A percentile compares a stretch with the other conserved stretches of the same genome.
Conservation (phyloP, 2,797 vertebrate species). For the Valencia hispanica region DNA sequence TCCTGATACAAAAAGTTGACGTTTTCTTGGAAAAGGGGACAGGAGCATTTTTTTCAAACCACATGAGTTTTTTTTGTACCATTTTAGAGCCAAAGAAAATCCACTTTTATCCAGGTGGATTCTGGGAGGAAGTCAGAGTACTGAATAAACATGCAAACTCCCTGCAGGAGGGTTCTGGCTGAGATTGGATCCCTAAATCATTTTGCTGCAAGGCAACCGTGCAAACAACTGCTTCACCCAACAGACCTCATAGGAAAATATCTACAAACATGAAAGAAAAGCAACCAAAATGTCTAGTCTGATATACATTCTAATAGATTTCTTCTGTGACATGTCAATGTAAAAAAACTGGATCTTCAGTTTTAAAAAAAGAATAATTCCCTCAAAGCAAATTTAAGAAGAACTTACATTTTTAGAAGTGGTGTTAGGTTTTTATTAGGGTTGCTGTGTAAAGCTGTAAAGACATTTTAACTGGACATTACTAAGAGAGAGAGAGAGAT, state of each 20-base stretch:
- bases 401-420: too few species aligned
- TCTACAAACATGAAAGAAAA: neutral
- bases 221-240: neutral
- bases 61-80: neutral
- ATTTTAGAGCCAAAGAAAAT: neutral
- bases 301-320: neutral
- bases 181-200: neutral
- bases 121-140: neutral
- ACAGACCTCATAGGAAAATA: neutral
- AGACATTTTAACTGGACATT: too few species aligned
- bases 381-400: too few species aligned
- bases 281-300: neutral
- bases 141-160: neutral
- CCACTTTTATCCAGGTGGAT: neutral
- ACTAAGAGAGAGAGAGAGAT: too few species aligned
- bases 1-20: too few species aligned
- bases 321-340: neutral
- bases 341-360: too few species aligned
- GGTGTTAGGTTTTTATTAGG: too few species aligned
- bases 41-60: neutral
- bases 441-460: too few species aligned
- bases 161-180: neutral
- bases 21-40: neutral
- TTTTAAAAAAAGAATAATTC: too few species aligned
- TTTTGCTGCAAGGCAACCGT: neutral